Conservation (phyloP, 2,888 invertebrate species). For the Automeris io region DNA sequence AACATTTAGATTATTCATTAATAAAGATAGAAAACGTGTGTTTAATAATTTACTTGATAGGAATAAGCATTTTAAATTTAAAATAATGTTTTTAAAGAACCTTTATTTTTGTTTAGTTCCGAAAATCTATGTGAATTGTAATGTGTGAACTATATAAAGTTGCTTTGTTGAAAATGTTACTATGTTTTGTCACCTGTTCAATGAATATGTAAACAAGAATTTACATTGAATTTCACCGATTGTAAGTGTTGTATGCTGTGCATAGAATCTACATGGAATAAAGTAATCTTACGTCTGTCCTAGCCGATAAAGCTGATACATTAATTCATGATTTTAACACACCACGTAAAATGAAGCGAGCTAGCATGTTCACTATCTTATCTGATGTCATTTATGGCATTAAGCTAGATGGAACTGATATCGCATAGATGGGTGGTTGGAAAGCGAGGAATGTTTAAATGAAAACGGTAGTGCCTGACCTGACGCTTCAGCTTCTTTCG, state of each 20-base stretch:
- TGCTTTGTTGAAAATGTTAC: too few relatives aligned
- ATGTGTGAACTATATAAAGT: too few relatives aligned
- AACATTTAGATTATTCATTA: too few relatives aligned
- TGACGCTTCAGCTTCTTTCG: too few relatives aligned
- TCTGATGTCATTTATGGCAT: conserved; percentile 74
- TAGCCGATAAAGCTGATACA: conserved; percentile 29
- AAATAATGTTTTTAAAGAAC: too few relatives aligned
- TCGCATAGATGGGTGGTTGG: conserved; percentile 55
- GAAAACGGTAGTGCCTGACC: too few relatives aligned
- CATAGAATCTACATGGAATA: conserved; percentile 13
- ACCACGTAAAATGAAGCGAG: conserved; percentile 28
- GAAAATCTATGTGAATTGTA: too few relatives aligned
- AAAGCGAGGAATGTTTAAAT: conserved; percentile 56
- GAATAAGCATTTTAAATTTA: too few relatives aligned
- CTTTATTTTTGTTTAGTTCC: too few relatives aligned
- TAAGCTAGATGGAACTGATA: conserved; percentile 70
- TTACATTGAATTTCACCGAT: background rate
- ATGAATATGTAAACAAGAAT: background rate
- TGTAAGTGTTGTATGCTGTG: background rate
- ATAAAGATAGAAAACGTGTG: too few relatives aligned
- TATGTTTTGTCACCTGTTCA: too few relatives aligned
- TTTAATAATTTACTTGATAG: too few relatives aligned
- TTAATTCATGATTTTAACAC: conserved; percentile 39
- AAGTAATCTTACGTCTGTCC: conserved; percentile 30
- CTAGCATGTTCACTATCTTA: conserved; percentile 49